Evolutionary conservation across 2,888 invertebrate genomes (phyloP).

Genomic region (Dasypolia templi): DNA sequence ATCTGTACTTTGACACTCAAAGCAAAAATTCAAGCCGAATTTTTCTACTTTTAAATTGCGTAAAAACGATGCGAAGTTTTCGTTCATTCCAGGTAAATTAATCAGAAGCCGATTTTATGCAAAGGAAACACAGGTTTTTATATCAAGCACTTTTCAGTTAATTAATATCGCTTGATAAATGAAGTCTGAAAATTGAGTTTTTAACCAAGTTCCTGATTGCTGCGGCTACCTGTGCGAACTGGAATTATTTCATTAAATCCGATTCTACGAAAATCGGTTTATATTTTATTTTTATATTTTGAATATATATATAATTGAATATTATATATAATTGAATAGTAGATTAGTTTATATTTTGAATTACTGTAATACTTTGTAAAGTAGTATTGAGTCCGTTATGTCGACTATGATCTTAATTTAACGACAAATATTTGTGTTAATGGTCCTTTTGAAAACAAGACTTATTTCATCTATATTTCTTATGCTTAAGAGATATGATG

Average conservation of each 20-base stretch:
- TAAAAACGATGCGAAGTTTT: background rate
- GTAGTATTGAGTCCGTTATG: background rate
- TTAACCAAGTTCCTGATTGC: constrained; percentile 14
- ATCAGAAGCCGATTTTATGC: no score
- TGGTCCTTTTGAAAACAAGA: no score
- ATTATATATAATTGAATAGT: no score
- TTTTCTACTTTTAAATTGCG: background rate
- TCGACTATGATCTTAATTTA: background rate
- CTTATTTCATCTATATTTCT: no score
- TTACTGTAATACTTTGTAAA: background rate
- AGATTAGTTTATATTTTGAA: no score
- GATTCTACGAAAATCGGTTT: background rate
- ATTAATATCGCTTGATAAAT: constrained; percentile 18
- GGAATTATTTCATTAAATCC: background rate
- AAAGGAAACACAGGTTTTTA: background rate
- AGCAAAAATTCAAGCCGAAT: background rate
- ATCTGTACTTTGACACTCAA: background rate
- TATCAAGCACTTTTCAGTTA: background rate
- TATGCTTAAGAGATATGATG: no score
- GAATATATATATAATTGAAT: no score
- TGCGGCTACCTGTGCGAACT: background rate
- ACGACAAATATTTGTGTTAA: background rate
- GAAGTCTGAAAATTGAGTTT: constrained; percentile 21
- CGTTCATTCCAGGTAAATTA: background rate
- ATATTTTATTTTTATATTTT: no score